Conservation (phyloP, 2,888 invertebrate species). For the Philereme transversata region DNA sequence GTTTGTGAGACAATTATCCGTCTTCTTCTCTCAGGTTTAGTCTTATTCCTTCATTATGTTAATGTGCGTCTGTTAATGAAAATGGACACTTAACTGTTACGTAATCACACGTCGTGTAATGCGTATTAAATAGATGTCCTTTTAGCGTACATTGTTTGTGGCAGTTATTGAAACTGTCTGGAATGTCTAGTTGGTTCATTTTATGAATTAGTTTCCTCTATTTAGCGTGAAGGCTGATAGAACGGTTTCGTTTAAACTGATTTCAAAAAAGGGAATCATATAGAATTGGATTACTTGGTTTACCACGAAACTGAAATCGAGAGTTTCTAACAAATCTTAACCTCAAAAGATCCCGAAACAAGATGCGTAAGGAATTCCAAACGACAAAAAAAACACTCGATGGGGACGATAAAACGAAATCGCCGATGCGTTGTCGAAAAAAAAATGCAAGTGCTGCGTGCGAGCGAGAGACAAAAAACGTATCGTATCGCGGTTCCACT, state of each 20-base stretch:
- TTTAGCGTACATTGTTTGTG: slow-evolving; percentile 29
- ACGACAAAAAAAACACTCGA: slow-evolving; percentile 79
- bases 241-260: not conserved
- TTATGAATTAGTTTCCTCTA: not conserved
- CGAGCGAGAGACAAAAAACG: slow-evolving; percentile 80
- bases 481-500: slow-evolving; percentile 81
- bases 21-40: slow-evolving; percentile 22
- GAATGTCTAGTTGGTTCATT: slow-evolving; percentile 6
- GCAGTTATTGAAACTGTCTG: slow-evolving; percentile 13
- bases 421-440: slow-evolving; percentile 79
- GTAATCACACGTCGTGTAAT: slow-evolving; percentile 44
- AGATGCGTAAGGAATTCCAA: slow-evolving; percentile 77
- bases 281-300: slow-evolving; percentile 27
- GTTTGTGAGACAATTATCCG: slow-evolving; percentile 11
- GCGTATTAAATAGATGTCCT: slow-evolving; percentile 51
- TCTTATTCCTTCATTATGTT: slow-evolving; percentile 28
- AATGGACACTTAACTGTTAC: slow-evolving; percentile 48
- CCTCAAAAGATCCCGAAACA: slow-evolving; percentile 67
- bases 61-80: slow-evolving; percentile 43
- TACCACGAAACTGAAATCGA: slow-evolving; percentile 49
- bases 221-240: not conserved
- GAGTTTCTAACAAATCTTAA: slow-evolving; percentile 50
- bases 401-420: slow-evolving; percentile 81
- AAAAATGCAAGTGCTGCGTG: slow-evolving; percentile 78
- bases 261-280: no score